These are phyloP conservation scores for Schizopygopsis pylzovi DNA, from an alignment of 2,797 vertebrate genomes.

Conservation along the genomic window DNA sequence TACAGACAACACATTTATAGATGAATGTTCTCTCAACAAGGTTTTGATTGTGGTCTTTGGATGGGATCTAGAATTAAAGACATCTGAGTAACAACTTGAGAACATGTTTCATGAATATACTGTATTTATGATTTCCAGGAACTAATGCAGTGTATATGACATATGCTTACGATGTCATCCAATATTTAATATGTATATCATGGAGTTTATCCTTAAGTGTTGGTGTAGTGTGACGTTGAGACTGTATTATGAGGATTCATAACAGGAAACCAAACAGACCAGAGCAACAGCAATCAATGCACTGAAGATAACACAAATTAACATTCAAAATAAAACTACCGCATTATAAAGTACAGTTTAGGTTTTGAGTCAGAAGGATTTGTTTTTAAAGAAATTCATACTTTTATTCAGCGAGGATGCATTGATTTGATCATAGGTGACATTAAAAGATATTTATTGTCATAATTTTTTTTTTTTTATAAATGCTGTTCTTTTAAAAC, in stretches of 20 bases:
- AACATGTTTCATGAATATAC: not conserved
- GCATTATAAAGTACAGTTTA: slow-evolving; percentile 50
- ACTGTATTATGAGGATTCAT: slow-evolving; percentile 56
- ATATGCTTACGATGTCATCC: not conserved
- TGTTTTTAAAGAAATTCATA: not conserved
- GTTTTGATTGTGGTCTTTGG: slow-evolving; percentile 64
- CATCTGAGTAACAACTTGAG: not conserved
- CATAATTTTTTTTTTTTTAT: not conserved
- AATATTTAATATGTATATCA: not conserved
- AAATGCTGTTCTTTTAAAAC: not conserved
- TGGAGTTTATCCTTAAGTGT: not conserved
- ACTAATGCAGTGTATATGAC: not conserved
- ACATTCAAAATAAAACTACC: slow-evolving; percentile 56
- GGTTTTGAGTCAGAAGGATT: not conserved
- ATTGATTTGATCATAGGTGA: not conserved
- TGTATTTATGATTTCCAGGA: no score
- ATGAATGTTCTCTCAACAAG: not conserved
- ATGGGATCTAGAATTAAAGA: slow-evolving; percentile 53
- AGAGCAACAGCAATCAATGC: slow-evolving; percentile 70
- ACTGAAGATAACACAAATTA: slow-evolving; percentile 59
- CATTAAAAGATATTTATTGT: not conserved
- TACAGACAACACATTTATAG: not conserved
- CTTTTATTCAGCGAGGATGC: slow-evolving; percentile 1
- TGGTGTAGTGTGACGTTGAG: not conserved
- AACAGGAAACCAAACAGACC: slow-evolving; percentile 57